A percentile compares a stretch with the other conserved stretches of the same genome.
Conservation (phyloP, 2,888 invertebrate species). For the Thysanoteuthis rhombus region DNA sequence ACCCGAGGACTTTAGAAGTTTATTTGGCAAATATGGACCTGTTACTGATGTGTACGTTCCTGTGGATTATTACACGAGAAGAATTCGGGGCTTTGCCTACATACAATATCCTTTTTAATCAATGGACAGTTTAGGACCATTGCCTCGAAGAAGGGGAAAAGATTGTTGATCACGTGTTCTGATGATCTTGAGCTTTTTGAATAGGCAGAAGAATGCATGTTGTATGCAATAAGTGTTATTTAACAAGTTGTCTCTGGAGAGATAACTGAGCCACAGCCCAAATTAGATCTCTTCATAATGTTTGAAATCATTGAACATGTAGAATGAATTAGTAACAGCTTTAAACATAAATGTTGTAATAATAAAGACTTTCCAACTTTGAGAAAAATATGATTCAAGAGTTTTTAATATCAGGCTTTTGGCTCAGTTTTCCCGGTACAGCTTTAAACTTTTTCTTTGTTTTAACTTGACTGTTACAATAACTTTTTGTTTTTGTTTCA, state of each 20-base stretch:
- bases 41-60: slow-evolving; percentile 71
- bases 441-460: background rate
- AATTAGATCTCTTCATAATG: background rate
- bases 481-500: background rate
- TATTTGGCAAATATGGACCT: slow-evolving; percentile 71
- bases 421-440: background rate
- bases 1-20: slow-evolving; percentile 68
- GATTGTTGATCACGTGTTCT: background rate
- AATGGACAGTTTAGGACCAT: background rate
- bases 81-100: slow-evolving; percentile 70
- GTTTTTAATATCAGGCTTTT: background rate
- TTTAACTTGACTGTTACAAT: background rate
- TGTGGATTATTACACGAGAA: slow-evolving; percentile 69
- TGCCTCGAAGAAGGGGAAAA: background rate
- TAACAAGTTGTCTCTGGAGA: background rate
- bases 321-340: background rate
- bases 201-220: background rate
- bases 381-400: background rate
- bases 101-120: slow-evolving; percentile 70
- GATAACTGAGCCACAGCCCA: background rate
- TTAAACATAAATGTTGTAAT: background rate
- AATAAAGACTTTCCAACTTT: background rate
- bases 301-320: background rate
- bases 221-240: background rate
- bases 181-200: background rate